Evolutionary conservation across 2,113 vertebrate genomes (phyloP).

Genomic region (Delphinapterus leucas): DNA sequence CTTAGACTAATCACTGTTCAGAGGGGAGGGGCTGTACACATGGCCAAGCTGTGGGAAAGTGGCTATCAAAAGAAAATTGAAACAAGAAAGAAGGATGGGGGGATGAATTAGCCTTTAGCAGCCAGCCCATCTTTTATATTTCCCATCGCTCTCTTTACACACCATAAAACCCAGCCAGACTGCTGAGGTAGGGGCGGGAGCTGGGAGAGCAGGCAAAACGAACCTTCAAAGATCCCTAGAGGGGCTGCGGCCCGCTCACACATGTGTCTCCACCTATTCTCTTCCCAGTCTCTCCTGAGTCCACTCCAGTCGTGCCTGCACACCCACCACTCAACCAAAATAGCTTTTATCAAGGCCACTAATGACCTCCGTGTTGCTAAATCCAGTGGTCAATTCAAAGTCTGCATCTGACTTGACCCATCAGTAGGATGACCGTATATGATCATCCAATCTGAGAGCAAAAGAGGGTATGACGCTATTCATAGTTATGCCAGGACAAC

Average conservation of each 20-base stretch:
- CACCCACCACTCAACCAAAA: background rate
- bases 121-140: background rate
- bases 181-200: background rate
- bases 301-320: background rate
- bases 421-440: background rate
- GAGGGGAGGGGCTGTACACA: background rate
- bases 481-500: background rate
- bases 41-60: background rate
- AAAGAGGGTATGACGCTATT: background rate
- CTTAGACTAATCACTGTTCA: background rate
- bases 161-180: background rate
- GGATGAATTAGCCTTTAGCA: background rate
- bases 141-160: background rate
- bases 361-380: background rate
- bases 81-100: background rate
- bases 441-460: background rate
- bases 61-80: background rate
- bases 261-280: background rate
- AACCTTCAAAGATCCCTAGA: background rate
- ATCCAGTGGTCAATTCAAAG: background rate
- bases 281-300: background rate
- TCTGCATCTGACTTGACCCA: background rate
- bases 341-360: background rate
- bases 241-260: background rate
- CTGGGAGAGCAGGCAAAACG: background rate